Base-by-base conservation (phyloP, 2,888 invertebrate species). In the Caenorhabditis afra region DNA sequence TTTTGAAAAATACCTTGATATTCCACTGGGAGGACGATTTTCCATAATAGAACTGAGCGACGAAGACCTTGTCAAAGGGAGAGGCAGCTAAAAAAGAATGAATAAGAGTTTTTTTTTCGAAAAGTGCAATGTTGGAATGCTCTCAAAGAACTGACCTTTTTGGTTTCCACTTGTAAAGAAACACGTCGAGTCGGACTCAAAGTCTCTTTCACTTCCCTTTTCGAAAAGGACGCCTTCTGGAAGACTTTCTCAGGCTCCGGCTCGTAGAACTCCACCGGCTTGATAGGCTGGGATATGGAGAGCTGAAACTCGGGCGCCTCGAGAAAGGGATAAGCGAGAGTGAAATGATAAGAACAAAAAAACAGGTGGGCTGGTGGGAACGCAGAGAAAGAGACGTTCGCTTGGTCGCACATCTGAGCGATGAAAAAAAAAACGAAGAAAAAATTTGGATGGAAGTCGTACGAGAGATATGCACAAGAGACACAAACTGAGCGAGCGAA, bases 11-110 rank as follows among this genome's bases (percentile, higher is more conserved):
- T 20, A 81, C 81, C 67, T 81, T 11, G 82, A 84, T 37, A 76
- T 70, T 11, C 77, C 74, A 52, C 82, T 84, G 0, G 81, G 82
- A 10, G 84, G 81, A 45, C 82, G 66, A 47, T 77, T 73, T 37
- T 84, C 81, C 74, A 82, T 70, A n/a, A 81, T 79, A 4, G 83
- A 81, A 14, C 79, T 79, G 18, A 80, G 20, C 1, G 80, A 78
- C 20, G 81, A 81, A 68, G 81, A 80, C 39, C 81, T 61, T 12
- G 81, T 81, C 8, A 78, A 44, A 1, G 81, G 81, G 35, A 81
- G 61, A 20, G 50, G 53, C n/a, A 64, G 41, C 44, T 67, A 61
- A 53, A 58, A 35, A n/a, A 44, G 16, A 57, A 49, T 16, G 16
- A 23, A 61, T 45, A 61, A 16, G 7, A 37, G 35, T 39, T 18